phyloP scores from a whole-genome alignment of 2,888 invertebrate genomes.

The Netelia inedita region DNA sequence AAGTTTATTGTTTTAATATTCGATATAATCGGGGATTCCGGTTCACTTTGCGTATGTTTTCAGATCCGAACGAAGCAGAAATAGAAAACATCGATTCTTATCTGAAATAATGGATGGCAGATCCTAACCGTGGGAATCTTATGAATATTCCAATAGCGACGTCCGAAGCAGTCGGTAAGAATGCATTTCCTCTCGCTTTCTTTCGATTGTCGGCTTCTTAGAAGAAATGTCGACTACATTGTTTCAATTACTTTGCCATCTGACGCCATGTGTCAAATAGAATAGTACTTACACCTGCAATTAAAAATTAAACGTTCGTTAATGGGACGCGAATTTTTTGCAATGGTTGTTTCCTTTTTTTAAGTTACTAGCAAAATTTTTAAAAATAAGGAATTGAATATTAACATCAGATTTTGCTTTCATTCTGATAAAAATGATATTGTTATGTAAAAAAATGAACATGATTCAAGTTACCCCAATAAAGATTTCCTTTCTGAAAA shows the following conservation, averaged over 20 bases:
- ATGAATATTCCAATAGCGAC: conserved; percentile 40
- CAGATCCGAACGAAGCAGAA: conserved; percentile 18
- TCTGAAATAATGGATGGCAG: conserved; percentile 55
- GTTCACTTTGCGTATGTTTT: conserved; percentile 6
- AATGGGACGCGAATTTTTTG: not conserved
- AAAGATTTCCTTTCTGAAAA: no score
- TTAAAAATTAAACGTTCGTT: conserved; percentile 4
- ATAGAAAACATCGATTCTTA: conserved; percentile 54
- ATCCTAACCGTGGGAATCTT: conserved; percentile 55
- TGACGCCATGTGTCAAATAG: not conserved
- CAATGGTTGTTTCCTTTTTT: not conserved
- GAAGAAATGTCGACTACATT: not conserved
- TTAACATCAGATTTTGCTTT: no score
- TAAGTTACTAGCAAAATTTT: not conserved
- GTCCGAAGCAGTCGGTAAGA: not conserved
- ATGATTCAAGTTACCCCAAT: no score
- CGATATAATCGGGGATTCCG: conserved; percentile 52
- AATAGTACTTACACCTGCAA: not conserved
- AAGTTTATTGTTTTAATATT: conserved; percentile 22
- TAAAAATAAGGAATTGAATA: no score
- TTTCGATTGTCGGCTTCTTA: conserved; percentile 25
- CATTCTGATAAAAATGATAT: no score
- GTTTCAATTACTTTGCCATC: not conserved
- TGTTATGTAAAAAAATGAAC: no score
- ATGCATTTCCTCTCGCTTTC: conserved; percentile 59